phyloP scores from a whole-genome alignment of 2,113 vertebrate genomes.

The Tretioscincus oriximinensis region DNA sequence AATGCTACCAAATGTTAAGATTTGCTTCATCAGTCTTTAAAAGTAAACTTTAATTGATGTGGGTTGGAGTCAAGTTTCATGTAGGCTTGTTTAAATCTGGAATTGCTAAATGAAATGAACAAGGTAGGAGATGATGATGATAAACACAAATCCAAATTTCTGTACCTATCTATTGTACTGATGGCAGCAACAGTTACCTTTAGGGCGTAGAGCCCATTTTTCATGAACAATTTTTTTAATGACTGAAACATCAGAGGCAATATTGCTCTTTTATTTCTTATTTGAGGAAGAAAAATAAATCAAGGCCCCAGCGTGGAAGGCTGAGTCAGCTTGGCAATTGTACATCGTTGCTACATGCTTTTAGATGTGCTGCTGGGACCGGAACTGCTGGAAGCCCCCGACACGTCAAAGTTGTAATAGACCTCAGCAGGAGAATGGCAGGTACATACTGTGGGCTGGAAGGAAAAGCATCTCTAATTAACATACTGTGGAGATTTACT shows the following conservation, averaged over 20 bases:
- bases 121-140: too few relatives aligned
- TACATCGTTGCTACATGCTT: background rate
- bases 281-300: background rate
- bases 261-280: background rate
- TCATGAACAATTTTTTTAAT: background rate
- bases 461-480: conserved; percentile 17
- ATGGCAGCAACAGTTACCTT: too few relatives aligned
- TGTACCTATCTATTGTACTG: too few relatives aligned
- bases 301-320: background rate
- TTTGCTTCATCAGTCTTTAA: too few relatives aligned
- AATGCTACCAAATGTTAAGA: too few relatives aligned
- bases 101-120: too few relatives aligned
- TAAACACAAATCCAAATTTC: too few relatives aligned
- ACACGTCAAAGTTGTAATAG: conserved; percentile 7
- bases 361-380: background rate
- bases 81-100: too few relatives aligned
- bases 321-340: conserved; percentile 10
- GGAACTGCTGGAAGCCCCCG: conserved; percentile 6
- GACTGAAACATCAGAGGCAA: background rate
- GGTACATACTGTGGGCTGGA: background rate
- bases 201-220: background rate
- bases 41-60: too few relatives aligned
- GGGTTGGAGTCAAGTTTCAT: too few relatives aligned
- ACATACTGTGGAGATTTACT: background rate
- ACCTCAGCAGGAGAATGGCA: conserved; percentile 1